Evolutionary conservation across 1,140 invertebrate genomes (phyloP), one percentile per base, ranked within the genome.

Genomic region (Drosophila insularis): DNA sequence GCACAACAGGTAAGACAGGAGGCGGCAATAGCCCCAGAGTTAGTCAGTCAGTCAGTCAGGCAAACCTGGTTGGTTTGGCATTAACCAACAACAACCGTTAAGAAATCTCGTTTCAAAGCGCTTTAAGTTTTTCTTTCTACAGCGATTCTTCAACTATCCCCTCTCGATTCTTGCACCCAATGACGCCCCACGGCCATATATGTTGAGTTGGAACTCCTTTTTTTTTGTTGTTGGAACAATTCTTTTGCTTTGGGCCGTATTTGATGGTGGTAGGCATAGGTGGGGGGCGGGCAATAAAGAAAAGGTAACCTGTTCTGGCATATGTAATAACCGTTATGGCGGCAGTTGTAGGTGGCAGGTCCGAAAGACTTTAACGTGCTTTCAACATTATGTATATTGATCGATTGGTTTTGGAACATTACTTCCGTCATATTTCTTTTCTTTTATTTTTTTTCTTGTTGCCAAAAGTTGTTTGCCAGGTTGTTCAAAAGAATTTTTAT

Each of bases 81-180:
- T 62, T 62, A 62, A 50, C 43, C 43, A 50, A 50, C 43, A 50
- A 50, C 43, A 50, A 50, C 60, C 60, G 60, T 62, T 62, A 62
- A 62, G 60, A 62, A 62, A 62, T 62, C 60, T 62, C 40, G 60
- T 62, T 62, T 62, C 60, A 46, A 62, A 62, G 60, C 23, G 60
- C 60, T 35, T 43, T 62, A 62, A 62, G 37, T 62, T 62, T 46
- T 61, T 23, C 17, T 39, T 50, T 50, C 43, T 50, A 50, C 43
- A 50, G 17, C 43, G 11, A 46, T 6, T 8, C 6, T 6, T n/a
- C 40, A 14, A 11, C 43, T 10, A 2, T 8, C 3, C 8, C 17
- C 17, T 43, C 37, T 23, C 21, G 27, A 27, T 27, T 31, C 31
- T 19, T 14, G 13, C 17, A 14, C 31, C 55, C 55, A 58, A 35